phyloP scores from a whole-genome alignment of 2,888 invertebrate species.

The Linyphia triangularis region DNA sequence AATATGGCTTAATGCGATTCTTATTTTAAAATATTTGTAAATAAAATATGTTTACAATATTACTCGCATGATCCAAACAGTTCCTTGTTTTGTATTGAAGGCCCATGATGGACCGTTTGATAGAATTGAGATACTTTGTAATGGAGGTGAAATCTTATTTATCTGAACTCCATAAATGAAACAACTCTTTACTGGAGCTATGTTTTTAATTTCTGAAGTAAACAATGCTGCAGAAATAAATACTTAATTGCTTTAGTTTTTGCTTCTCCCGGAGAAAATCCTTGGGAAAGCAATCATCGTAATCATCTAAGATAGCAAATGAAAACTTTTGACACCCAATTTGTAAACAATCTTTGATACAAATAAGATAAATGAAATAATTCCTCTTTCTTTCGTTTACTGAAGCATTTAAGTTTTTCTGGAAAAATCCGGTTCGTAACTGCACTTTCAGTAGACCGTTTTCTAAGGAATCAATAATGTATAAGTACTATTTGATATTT shows the following conservation, averaged over 20 bases:
- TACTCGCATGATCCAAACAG: no score
- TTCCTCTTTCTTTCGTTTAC: not conserved
- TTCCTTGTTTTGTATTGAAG: no score
- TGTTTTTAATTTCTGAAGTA: not conserved
- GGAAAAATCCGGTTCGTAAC: no score
- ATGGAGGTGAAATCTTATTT: not conserved
- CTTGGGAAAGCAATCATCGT: not conserved
- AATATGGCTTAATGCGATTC: no score
- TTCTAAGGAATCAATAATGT: no score
- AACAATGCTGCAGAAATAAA: not conserved
- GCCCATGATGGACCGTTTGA: not conserved
- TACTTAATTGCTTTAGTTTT: not conserved
- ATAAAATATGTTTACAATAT: no score
- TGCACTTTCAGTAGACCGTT: no score
- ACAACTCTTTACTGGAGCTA: not conserved
- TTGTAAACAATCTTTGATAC: not conserved
- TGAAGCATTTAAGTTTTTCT: no score
- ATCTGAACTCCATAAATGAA: no score
- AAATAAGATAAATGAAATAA: not conserved
- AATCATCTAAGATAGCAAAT: not conserved
- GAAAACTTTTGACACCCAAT: not conserved
- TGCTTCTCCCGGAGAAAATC: not conserved
- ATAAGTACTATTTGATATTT: no score
- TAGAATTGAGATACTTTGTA: constrained; percentile 1
- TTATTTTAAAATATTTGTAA: no score